Base-by-base conservation (phyloP, 2,797 vertebrate genomes). In the Enteromius mattozi region DNA sequence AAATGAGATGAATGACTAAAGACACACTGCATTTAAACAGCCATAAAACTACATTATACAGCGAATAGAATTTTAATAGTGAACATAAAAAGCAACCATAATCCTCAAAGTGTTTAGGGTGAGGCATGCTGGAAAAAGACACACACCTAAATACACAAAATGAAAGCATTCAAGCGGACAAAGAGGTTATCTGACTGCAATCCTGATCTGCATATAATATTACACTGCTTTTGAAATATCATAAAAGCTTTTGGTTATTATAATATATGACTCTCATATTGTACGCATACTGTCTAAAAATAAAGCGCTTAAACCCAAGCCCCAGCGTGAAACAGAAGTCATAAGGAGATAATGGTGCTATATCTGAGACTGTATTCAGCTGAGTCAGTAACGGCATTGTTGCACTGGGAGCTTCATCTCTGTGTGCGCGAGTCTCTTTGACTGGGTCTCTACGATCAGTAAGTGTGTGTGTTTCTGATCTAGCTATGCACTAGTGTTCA, bases 361-460 rank as follows among this genome's bases (percentile, higher is more conserved):
- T 82, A 81, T 69, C 27, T 63, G 27, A 37, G n/a, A 27, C 17
- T 14, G 16, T 27, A 27, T 65, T 75, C 27, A 47, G 80, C 85
- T 51, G 75, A 81, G 86, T 86, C 76, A 82, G 27, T 66, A 86
- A 86, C 24, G 12, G 82, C 33, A 82, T 16, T 82, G 47, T 47
- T 79, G 80, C 42, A 56, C 24, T 35, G 54, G 12, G 49, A 75
- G 75, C 45, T 69, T 30, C 6, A 1, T 40, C 35, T 61, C 3
- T 49, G 35, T 71, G 68, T 81, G 27, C 79, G 74, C 93, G 92
- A 75, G 85, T 93, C 85, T 93, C 14, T 94, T 87, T 95, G 92
- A 84, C 92, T 92, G 10, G 10, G 35, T 92, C 93, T 78, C 91
- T 90, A 75, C 94, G 89, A 85, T 95, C 92, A 71, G 83, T 92